Evolutionary conservation across 2,888 invertebrate species (phyloP), one percentile per base, ranked within the genome.

Genomic region (Crepidodera aurea): DNA sequence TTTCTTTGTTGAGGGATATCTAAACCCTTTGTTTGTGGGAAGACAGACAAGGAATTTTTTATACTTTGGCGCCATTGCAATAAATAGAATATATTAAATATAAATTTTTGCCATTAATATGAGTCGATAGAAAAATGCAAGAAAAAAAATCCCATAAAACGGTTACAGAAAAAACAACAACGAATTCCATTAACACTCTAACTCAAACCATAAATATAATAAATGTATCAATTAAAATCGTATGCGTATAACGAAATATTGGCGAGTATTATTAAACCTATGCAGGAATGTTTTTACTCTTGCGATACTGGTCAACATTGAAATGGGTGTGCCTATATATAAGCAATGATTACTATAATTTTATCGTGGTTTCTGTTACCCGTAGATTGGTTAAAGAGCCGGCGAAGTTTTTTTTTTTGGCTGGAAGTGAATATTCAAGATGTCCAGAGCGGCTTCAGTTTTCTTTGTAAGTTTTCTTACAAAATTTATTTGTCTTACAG

Each of bases 291-390:
- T 75, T 73, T 75, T 72, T 74, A 70, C 65, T 68, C 27, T 57
- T 25, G 37, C 57, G 57, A 57, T 75, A 76, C 73, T 71, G 71
- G 75, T 75, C 76, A 75, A 71, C 75, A 75, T 76, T 77, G 76
- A 73, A 69, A 69, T 72, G 71, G 77, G 78, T 71, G 78, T 69
- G 77, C 73, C 60, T 54, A 68, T 71, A 72, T 75, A 75, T 73
- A 75, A 72, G 70, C 64, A 71, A 69, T 68, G 69, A 60, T 66
- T 67, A 64, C 37, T 56, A 37, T 42, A 51, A 51, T 58, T 51
- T 51, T 25, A 42, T 54, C 25, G 61, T 61, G 60, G 54, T 53
- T 51, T 16, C 32, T 40, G 18, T 16, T 22, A 34, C 19, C 40
- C 13, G 29, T 44, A 46, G 25, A 53, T 32, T 27, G n/a, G 37